Base-by-base conservation (phyloP, 2,888 invertebrate species). In the Tetragnatha montana region DNA sequence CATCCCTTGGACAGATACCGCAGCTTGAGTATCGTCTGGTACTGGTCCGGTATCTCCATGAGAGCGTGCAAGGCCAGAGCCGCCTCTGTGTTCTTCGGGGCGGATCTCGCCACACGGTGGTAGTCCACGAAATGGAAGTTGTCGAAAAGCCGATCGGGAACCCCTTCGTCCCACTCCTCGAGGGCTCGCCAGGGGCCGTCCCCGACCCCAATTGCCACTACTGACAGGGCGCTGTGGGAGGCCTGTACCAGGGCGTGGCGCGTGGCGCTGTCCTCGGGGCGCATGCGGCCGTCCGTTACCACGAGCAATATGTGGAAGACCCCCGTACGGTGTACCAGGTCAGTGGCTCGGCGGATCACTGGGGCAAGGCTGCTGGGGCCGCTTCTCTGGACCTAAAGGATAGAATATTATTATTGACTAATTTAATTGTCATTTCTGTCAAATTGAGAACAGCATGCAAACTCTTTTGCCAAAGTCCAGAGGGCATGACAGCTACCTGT, bases 281-380 rank as follows among this genome's bases (percentile, higher is more conserved):
- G 93, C 80, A 95, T 94, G 92, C 94, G 94, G 14, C 94, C 94
- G 92, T 94, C 94, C 8, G 94, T 94, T 21, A 94, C 93, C 81
- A 94, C 94, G 8, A 94, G 94, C 78, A 94, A 93, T 74, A 94
- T 94, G 92, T 94, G 94, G 92, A 94, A 94, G 94, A 94, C 93
- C 91, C 92, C 92, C 12, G 93, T 92, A 88, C 92, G 92, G 88
- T 93, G 93, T 81, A 94, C 94, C 79, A 94, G 93, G 80, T 94
- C 93, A 76, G 94, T 94, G 8, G 94, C 94, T 86, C 93, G 93
- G 89, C 93, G 92, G 86, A 94, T 94, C 70, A 94, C 92, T 2
- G 94, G 94, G 0, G 94, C 94, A 91, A 94, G 94, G 92, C 94
- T 94, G 68, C 94, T 95, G 0, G 94, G 94, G 4, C 94, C 94